A percentile compares a stretch with the other conserved stretches of the same genome.
Conservation (phyloP, 2,888 invertebrate species). For the Linnaemya vulpina region DNA sequence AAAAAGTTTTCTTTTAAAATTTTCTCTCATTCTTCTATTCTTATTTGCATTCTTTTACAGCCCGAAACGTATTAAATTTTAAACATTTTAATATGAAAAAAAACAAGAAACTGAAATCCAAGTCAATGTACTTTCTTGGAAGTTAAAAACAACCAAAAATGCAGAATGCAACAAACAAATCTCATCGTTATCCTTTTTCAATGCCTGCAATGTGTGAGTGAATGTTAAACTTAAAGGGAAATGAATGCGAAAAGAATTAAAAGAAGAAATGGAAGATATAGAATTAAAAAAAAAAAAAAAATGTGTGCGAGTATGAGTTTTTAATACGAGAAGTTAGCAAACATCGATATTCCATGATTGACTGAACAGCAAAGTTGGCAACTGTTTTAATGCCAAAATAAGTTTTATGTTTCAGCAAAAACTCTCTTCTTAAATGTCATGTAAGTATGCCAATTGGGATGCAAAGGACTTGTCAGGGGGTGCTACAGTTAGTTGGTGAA, state of each 20-base stretch:
- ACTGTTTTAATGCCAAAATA: slow-evolving; percentile 21
- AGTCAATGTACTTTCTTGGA: slow-evolving; percentile 51
- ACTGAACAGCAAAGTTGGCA: slow-evolving; percentile 55
- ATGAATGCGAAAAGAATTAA: neutral
- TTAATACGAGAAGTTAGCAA: slow-evolving; percentile 1
- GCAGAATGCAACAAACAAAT: slow-evolving; percentile 24
- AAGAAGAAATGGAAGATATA: too few species aligned
- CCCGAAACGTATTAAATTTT: slow-evolving; percentile 56
- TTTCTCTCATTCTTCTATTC: neutral
- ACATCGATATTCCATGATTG: slow-evolving; percentile 57
- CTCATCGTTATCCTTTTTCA: slow-evolving; percentile 46
- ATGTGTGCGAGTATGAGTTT: too few species aligned
- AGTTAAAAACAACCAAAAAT: neutral
- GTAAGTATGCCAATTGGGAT: slow-evolving; percentile 4
- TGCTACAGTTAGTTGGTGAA: neutral
- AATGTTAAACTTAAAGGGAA: slow-evolving; percentile 2
- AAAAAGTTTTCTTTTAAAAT: slow-evolving; percentile 17
- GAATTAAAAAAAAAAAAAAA: neutral
- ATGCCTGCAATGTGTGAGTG: slow-evolving; percentile 12
- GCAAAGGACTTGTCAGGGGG: neutral
- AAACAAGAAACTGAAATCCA: slow-evolving; percentile 5
- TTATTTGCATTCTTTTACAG: neutral
- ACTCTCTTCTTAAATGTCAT: neutral
- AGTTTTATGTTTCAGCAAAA: neutral
- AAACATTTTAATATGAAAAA: neutral